phyloP scores from a whole-genome alignment of 2,797 vertebrate genomes.

The Uromys caudimaculatus region DNA sequence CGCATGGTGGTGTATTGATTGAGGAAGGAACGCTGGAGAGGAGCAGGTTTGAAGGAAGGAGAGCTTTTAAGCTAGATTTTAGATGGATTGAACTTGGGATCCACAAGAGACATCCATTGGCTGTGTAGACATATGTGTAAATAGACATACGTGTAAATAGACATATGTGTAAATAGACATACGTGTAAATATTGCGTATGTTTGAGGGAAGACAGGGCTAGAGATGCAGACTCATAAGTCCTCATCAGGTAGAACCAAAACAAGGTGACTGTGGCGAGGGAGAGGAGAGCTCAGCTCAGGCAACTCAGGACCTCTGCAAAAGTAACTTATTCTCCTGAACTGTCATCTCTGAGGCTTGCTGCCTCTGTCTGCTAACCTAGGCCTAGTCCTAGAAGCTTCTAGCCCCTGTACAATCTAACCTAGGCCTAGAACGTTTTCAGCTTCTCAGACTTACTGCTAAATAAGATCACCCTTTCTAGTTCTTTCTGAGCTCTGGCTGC shows the following conservation, averaged over 20 bases:
- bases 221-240: not conserved
- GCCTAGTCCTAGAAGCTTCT: not conserved
- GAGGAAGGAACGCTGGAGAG: not conserved
- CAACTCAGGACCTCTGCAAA: not conserved
- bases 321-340: not conserved
- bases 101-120: not conserved
- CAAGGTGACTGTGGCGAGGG: not conserved
- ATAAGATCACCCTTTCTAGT: not conserved
- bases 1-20: not conserved
- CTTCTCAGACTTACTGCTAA: not conserved
- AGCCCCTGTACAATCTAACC: not conserved
- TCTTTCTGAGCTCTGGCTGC: not conserved
- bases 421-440: not conserved
- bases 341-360: not conserved
- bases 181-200: not conserved
- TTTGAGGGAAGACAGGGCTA: not conserved
- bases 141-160: too few relatives aligned
- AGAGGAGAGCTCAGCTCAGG: not conserved
- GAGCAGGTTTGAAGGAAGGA: not conserved
- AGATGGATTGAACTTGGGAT: not conserved
- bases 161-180: too few relatives aligned
- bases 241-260: not conserved
- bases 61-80: constrained; percentile 31
- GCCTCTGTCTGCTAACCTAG: not conserved
- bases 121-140: accelerated